These are phyloP conservation scores for Sialia sialis DNA, from an alignment of 2,113 vertebrate genomes.

Conservation along the genomic window DNA sequence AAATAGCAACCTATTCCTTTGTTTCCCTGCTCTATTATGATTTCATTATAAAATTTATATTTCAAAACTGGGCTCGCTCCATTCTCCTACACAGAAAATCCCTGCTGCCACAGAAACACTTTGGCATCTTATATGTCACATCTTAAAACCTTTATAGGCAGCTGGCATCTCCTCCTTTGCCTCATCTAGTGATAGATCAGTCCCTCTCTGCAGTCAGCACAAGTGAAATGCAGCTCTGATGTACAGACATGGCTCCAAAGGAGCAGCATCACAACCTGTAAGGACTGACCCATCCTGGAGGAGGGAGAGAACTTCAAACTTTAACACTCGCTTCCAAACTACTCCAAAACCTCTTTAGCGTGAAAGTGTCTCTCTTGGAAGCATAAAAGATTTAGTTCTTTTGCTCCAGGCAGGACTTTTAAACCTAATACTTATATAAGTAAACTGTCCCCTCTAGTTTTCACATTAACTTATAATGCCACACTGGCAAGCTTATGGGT, in stretches of 20 bases:
- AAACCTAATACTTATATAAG: neutral
- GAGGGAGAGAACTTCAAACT: neutral
- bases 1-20: neutral
- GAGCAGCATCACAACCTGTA: rapidly evolving
- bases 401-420: neutral
- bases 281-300: neutral
- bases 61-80: neutral
- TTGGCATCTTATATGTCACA: neutral
- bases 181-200: neutral
- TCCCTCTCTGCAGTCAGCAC: neutral
- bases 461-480: neutral
- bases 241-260: neutral
- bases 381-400: neutral
- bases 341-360: neutral
- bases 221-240: neutral
- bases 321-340: neutral
- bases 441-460: neutral
- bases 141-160: neutral
- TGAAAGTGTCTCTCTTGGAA: neutral
- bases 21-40: neutral
- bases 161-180: neutral
- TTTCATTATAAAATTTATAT: neutral
- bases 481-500: neutral
- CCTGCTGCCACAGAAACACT: neutral
- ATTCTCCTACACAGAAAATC: neutral